Evolutionary conservation across 2,888 invertebrate genomes (phyloP).

Genomic region (Eristalis intricaria): DNA sequence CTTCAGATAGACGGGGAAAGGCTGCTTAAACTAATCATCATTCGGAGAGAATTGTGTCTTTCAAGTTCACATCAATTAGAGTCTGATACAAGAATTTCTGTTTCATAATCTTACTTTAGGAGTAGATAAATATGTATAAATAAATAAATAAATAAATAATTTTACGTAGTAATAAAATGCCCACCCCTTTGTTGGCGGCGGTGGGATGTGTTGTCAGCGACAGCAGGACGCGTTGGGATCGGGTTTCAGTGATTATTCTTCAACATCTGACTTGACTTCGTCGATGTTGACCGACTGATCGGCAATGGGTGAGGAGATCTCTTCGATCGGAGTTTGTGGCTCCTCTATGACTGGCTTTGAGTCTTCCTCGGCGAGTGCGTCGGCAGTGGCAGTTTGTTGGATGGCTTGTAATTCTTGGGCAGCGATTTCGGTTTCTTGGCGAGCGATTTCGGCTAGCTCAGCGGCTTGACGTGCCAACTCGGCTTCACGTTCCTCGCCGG

Average conservation of each 20-base stretch:
- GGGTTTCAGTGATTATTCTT: constrained; percentile 36
- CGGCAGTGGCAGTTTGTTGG: constrained; percentile 75
- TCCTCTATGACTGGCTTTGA: constrained; percentile 78
- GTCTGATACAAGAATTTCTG: constrained; percentile 31
- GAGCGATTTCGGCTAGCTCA: constrained; percentile 86
- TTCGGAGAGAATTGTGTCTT: constrained; percentile 36
- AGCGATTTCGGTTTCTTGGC: constrained; percentile 85
- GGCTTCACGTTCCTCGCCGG: constrained; percentile 83
- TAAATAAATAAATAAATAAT: constrained; percentile 26
- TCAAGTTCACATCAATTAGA: constrained; percentile 34
- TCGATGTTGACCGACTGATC: constrained; percentile 56
- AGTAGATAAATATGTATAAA: constrained; percentile 31
- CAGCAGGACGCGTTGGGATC: constrained; percentile 12
- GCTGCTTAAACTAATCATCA: constrained; percentile 38
- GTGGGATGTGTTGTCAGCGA: neutral
- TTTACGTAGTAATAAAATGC: neutral
- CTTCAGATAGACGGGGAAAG: constrained; percentile 35
- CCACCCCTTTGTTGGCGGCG: neutral
- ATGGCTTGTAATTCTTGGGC: constrained; percentile 83
- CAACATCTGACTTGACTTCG: constrained; percentile 52
- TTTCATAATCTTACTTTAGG: constrained; percentile 59
- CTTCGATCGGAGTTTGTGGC: constrained; percentile 61
- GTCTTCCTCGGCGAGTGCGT: constrained; percentile 78
- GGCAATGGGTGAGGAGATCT: constrained; percentile 10
- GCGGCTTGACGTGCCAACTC: constrained; percentile 88